Evolutionary conservation across 92 coral and sea anemone genomes (phyloP), one percentile per base, ranked within the genome.

Genomic region (Siderastrea siderea): DNA sequence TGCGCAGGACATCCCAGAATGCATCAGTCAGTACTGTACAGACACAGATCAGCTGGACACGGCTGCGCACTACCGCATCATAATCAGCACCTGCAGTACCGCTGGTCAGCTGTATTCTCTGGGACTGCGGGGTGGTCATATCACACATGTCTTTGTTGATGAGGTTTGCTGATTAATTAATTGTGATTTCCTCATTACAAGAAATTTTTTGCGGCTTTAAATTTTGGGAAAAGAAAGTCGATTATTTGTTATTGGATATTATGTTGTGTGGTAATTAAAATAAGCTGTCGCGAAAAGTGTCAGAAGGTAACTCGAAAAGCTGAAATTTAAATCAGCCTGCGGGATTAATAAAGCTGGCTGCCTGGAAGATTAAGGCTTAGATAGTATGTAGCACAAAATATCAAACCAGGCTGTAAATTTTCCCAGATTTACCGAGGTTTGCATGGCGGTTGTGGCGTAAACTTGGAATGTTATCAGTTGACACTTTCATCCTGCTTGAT

Each of bases 51-150:
- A 95, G 77, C 92, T 97, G 50, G 88, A 88, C 13, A 66, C 92
- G 77, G 99, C 98, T 3, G 94, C 98, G 3, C 98, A 93, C 57
- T 95, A 95, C 86, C 97, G 99, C 64, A 85, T 97, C 60, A 95
- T 97, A n/a, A 86, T 97, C 78, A 90, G 99, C 80, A 97, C 99
- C 90, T 97, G 99, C 98, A 97, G 95, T 89, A 97, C 99, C 57
- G 95, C 99, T 86, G 99, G 99, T 91, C 99, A 97, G 99, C 96
- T 97, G 94, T 96, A 92, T 87, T 94, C 99, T 8, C 91, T 97
- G 5, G 99, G 99, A 44, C 91, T 97, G 46, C 91, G 93, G 16
- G 86, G 93, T 68, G 99, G 98, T 15, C 99, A 97, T 74, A 90
- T 97, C 66, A 94, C 99, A 10, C 98, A 97, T 79, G 99, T 95